Percentiles rank a stretch among this genome's conserved stretches.
phyloP scores from a whole-genome alignment of 92 coral and sea anemone species.

The Porites rus region DNA sequence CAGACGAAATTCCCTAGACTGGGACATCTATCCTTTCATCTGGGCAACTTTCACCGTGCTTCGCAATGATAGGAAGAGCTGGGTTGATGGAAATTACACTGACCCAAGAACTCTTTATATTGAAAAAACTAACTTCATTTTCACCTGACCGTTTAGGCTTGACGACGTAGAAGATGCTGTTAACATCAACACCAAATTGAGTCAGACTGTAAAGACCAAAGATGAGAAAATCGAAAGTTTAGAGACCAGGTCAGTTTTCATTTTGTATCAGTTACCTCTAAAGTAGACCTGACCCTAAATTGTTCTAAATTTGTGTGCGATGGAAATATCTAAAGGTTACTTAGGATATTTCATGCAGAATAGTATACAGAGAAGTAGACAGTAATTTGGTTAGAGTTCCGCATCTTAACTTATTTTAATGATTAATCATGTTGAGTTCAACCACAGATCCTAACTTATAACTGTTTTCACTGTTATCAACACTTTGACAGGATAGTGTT shows the following conservation, averaged over 20 bases:
- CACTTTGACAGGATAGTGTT: no score
- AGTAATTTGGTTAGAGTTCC: no score
- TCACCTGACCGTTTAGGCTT: constrained; percentile 58
- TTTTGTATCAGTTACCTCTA: not conserved
- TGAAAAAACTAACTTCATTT: not conserved
- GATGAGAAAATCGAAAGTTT: constrained; percentile 87
- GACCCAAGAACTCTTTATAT: not conserved
- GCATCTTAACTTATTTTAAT: no score
- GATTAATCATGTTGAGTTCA: no score
- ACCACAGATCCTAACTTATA: no score
- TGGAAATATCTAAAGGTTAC: no score
- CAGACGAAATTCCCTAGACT: no score
- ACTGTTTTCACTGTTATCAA: no score
- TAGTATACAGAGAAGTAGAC: no score
- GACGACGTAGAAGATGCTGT: constrained; percentile 92
- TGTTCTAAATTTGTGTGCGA: no score
- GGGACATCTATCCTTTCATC: no score
- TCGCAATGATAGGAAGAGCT: not conserved
- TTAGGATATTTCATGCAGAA: no score
- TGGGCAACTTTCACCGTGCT: not conserved
- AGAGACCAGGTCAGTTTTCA: constrained; percentile 71
- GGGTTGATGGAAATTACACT: not conserved
- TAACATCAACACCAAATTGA: constrained; percentile 79
- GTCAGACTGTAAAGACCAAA: constrained; percentile 70
- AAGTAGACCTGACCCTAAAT: not conserved